Evolutionary conservation across 2,888 invertebrate genomes (phyloP).

Genomic region (Clivina fossor): DNA sequence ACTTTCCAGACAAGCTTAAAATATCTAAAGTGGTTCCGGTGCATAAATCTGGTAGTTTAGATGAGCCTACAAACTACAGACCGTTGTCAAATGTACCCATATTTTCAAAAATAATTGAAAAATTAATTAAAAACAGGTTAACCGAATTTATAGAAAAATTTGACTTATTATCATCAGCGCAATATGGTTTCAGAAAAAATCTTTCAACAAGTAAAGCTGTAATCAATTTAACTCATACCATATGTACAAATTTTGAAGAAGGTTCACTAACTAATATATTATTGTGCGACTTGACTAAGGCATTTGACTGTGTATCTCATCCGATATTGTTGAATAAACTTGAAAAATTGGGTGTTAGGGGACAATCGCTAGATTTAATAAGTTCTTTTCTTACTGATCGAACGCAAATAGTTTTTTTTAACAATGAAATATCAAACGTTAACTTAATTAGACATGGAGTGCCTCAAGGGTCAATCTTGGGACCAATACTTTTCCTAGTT

Average conservation of each 20-base stretch:
- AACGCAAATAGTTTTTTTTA: background rate
- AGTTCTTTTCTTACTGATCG: background rate
- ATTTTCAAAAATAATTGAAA: background rate
- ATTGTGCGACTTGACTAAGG: background rate
- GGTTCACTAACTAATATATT: background rate
- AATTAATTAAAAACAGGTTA: background rate
- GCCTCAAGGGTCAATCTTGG: constrained; percentile 1
- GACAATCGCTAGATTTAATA: background rate
- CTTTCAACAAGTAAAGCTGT: background rate
- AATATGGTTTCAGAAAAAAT: constrained; percentile 1
- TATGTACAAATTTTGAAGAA: background rate
- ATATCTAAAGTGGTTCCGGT: background rate
- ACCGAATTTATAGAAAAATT: background rate
- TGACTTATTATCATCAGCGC: background rate
- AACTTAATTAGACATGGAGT: background rate
- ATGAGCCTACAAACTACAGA: background rate
- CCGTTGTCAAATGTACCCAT: background rate
- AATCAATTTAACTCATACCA: background rate
- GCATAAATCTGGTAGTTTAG: background rate
- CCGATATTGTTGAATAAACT: background rate
- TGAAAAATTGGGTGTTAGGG: background rate
- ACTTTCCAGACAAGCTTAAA: background rate
- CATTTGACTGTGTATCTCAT: constrained; percentile 3
- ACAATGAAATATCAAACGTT: background rate
- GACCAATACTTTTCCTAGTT: background rate